A percentile compares a stretch with the other conserved stretches of the same genome.
Evolutionary conservation across 2,797 vertebrate species (phyloP).

Genomic region (Luscinia megarhynchos): DNA sequence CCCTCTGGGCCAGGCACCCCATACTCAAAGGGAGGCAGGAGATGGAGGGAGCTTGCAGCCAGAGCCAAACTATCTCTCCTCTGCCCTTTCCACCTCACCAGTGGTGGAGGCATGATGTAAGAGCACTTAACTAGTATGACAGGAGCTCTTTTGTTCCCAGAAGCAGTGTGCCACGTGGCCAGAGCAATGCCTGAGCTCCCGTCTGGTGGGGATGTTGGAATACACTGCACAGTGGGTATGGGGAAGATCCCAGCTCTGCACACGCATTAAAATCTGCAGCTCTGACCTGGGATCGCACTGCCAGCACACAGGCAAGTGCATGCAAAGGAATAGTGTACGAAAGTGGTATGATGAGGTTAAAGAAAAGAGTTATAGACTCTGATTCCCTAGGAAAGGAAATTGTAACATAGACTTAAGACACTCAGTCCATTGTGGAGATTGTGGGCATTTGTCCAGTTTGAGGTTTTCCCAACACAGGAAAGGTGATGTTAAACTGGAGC

Average conservation of each 20-base stretch:
- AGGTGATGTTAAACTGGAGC: not conserved
- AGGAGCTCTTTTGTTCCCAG: not conserved
- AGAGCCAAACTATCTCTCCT: not conserved
- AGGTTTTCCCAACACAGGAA: not conserved
- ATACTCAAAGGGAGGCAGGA: not conserved
- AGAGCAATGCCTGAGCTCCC: fast-evolving
- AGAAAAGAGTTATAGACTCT: not conserved
- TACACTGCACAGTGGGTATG: not conserved
- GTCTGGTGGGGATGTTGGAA: fast-evolving
- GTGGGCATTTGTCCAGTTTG: not conserved
- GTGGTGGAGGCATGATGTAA: fast-evolving
- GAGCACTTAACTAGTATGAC: not conserved
- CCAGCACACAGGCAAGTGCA: not conserved
- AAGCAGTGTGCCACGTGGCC: not conserved
- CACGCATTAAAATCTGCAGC: not conserved
- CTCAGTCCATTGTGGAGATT: fast-evolving
- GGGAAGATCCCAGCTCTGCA: not conserved
- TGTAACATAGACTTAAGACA: not conserved
- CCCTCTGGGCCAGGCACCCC: not conserved
- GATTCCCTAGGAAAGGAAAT: not conserved
- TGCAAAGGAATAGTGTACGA: not conserved
- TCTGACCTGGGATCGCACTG: not conserved
- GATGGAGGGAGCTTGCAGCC: not conserved
- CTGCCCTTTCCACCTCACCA: not conserved
- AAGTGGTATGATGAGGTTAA: not conserved